Percentiles rank a stretch among this genome's conserved stretches.
These are phyloP conservation scores for Napeogenes inachia DNA, from an alignment of 2,888 invertebrate genomes.

Conservation along the genomic window DNA sequence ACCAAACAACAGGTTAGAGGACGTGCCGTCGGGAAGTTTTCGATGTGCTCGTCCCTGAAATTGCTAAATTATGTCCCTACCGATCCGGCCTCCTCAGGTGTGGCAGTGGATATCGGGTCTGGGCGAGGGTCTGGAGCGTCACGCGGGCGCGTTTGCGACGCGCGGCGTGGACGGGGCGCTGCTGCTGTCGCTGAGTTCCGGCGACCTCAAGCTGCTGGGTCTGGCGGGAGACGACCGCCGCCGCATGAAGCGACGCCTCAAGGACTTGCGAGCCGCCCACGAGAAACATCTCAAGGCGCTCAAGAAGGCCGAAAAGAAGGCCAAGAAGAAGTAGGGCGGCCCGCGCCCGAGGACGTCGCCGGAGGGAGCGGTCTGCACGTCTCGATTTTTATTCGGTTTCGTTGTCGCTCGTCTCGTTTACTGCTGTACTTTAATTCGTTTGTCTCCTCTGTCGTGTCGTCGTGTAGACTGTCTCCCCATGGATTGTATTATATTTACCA, in stretches of 20 bases:
- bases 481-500: no score
- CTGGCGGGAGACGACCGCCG: constrained; percentile 89
- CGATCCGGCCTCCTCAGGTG: constrained; percentile 77
- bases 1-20: constrained; percentile 81
- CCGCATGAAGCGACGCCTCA: constrained; percentile 87
- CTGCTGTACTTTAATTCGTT: background rate
- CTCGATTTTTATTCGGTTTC: background rate
- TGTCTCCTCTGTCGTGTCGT: no score
- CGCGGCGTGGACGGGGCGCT: constrained; percentile 93
- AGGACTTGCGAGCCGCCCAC: constrained; percentile 87
- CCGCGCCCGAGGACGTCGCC: background rate
- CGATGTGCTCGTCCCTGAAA: background rate
- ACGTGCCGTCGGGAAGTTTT: background rate
- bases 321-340: constrained; percentile 80
- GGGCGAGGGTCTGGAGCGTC: constrained; percentile 91
- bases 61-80: background rate
- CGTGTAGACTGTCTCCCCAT: no score
- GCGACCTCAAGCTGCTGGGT: constrained; percentile 92
- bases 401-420: background rate
- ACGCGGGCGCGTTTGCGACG: constrained; percentile 91
- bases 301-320: constrained; percentile 90
- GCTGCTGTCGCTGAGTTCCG: constrained; percentile 91
- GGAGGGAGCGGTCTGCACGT: background rate
- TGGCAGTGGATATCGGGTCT: constrained; percentile 92
- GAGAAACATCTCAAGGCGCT: constrained; percentile 93